Base-by-base conservation (phyloP, 2,888 invertebrate genomes). In the Julus scanicus region DNA sequence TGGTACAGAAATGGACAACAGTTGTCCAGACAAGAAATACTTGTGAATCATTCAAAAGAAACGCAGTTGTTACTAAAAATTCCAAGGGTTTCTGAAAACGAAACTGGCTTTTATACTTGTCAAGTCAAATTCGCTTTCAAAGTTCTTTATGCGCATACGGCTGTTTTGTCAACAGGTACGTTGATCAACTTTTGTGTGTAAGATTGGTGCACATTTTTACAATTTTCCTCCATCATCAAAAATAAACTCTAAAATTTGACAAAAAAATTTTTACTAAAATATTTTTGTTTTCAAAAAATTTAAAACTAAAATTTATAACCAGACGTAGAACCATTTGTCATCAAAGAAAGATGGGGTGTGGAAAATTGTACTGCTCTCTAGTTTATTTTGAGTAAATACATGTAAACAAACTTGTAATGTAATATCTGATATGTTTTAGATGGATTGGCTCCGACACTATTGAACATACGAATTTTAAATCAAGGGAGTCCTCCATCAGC, bases 391-490 rank as follows among this genome's bases (percentile, higher is more conserved):
- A n/a, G 85, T 11, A 11, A 29, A 29, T 29, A 29, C 29, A 29
- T 29, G 29, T 29, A 29, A 29, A 29, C 29, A 29, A 29, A 29
- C 48, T 15, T n/a, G 39, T 6, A 5, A 86, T n/a, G 6, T n/a
- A 86, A 15, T 48, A 86, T 37, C 29, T 85, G 80, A 80, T 80
- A 13, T 57, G 29, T 86, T 13, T 53, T 57, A 86, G 86, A 86
- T 86, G 53, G 48, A 37, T 39, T 86, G 57, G 15, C 86, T 40
- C 86, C 86, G 0, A 53, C 15, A n/a, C 49, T 37, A 37, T 11
- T 86, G 37, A 49, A 86, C 39, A 57, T 63, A 49, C 86, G 53
- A 17, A 86, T 86, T 63, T 57, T 86, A 53, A 86, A 86, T 37
- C 39, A 57, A 39, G 39, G 57, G n/a, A 40, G 49, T n/a, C 86